These are phyloP conservation scores for Motacilla alba DNA, from an alignment of 2,113 vertebrate species.

Conservation along the genomic window DNA sequence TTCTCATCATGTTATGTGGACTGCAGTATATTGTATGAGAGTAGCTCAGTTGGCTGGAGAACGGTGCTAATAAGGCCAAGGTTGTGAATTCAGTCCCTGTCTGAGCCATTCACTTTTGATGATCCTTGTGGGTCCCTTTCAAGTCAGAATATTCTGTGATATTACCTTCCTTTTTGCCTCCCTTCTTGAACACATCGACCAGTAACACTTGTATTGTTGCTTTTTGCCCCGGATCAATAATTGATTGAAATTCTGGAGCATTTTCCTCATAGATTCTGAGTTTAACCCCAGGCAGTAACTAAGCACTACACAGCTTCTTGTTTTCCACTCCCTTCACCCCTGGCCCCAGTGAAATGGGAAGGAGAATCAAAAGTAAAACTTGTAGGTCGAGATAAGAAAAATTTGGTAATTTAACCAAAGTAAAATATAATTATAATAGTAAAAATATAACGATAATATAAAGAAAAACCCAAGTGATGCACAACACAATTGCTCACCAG, in stretches of 20 bases:
- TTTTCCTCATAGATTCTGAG: background rate
- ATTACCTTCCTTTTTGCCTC: background rate
- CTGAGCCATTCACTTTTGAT: background rate
- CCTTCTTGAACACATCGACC: background rate
- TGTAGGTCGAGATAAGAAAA: background rate
- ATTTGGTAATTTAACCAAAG: background rate
- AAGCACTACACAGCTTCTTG: background rate
- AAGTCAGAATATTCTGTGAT: background rate
- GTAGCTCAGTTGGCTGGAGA: background rate
- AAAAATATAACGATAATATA: background rate
- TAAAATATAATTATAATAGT: background rate
- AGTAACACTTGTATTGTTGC: background rate
- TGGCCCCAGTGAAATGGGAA: background rate
- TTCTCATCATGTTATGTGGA: accelerated
- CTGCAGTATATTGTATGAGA: background rate
- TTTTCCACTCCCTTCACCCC: background rate
- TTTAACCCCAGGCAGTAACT: background rate
- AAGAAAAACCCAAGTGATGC: background rate
- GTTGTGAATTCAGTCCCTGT: background rate
- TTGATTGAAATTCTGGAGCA: background rate
- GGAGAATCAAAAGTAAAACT: background rate
- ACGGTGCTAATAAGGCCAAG: background rate
- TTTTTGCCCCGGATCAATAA: background rate
- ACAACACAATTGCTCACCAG: background rate
- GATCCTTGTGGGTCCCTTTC: background rate